Evolutionary conservation across 2,797 vertebrate species (phyloP).

Genomic region (Gobio occitaniae): DNA sequence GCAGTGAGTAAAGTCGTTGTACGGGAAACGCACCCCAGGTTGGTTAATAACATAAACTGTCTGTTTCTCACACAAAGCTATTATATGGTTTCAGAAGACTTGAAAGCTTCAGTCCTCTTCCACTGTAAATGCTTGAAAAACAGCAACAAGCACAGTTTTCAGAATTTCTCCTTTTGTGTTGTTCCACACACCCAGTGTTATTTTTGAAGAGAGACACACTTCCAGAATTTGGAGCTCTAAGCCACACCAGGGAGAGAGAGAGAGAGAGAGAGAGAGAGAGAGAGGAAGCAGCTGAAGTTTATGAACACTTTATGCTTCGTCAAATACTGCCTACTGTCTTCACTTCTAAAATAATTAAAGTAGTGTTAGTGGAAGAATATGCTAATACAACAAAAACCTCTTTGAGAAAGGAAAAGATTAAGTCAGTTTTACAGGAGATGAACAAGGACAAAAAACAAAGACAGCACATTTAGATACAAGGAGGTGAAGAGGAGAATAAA

Average conservation of each 20-base stretch:
- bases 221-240: not conserved
- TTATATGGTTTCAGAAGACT: not conserved
- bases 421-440: not conserved
- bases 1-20: too few species aligned
- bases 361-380: not conserved
- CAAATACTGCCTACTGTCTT: not conserved
- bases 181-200: not conserved
- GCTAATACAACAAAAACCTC: not conserved
- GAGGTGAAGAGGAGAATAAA: constrained; percentile 26
- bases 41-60: too few species aligned
- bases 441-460: not conserved
- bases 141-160: not conserved
- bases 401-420: not conserved
- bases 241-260: not conserved
- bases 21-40: too few species aligned
- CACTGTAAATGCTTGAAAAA: not conserved
- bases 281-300: not conserved
- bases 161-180: not conserved
- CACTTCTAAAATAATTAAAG: not conserved
- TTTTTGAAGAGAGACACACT: not conserved
- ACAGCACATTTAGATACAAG: constrained; percentile 26
- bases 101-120: not conserved
- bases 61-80: not conserved
- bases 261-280: not conserved
- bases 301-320: not conserved